Base-by-base conservation (phyloP, 2,797 vertebrate species). In the Euthynnus affinis region DNA sequence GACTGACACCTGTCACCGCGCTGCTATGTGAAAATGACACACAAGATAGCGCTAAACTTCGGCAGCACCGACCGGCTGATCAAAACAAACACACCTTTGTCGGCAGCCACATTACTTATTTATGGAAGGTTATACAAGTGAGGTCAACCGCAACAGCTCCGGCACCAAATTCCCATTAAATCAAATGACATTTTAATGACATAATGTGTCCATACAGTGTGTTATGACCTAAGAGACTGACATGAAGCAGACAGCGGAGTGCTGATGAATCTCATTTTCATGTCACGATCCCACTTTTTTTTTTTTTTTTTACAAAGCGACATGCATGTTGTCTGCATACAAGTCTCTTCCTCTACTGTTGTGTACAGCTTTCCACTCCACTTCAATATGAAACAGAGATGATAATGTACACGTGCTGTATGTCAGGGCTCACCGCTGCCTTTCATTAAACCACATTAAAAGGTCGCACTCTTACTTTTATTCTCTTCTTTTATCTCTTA, bases 91-190 rank as follows among this genome's bases (percentile, higher is more conserved):
- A 67, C 62, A 44, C 55, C 23, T 42, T 20, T 51, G 59, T 66
- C 55, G 67, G 55, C 49, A 55, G 29, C 20, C 58, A 51, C 32
- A 57, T 60, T 7, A 70, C 17, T 57, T 66, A 81, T 65, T 69
- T 8, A 69, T 44, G 63, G 42, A 52, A 55, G 56, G 40, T 17
- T 56, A 68, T 17, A 48, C 46, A 70, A 32, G 29, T 13, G 17
- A 2, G 12, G 25, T 23, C 40, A 63, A 49, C 34, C 5, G 37
- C 4, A 53, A 6, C 22, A 25, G 44, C 0, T 57, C 57, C 51
- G n/a, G 2, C 9, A 42, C 13, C 51, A 32, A 56, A 60, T 9
- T 59, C 14, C 1, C 37, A 22, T 27, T 29, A 4, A 42, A 12
- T 59, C 27, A 53, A 53, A 46, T 42, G 0, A 40, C 17, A 13